Conservation (phyloP, 2,888 invertebrate species). For the Lydus trimaculatus region DNA sequence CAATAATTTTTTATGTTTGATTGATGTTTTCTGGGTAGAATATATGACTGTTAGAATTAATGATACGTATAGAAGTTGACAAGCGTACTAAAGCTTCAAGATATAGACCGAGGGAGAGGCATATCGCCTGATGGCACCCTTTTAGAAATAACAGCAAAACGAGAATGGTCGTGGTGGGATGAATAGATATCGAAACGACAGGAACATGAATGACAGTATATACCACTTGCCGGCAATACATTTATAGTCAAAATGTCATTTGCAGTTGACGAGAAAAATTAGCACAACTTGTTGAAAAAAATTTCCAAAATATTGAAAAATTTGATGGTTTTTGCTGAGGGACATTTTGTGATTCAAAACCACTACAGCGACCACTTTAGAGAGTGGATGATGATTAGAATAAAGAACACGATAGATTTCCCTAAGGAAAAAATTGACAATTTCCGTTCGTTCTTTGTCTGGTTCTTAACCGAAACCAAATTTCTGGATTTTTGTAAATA, state of each 20-base stretch:
- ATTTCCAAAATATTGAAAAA: not conserved
- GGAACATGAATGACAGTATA: constrained; percentile 25
- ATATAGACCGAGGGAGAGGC: constrained; percentile 24
- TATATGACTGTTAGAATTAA: constrained; percentile 23
- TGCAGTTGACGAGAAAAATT: constrained; percentile 18
- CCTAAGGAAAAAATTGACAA: constrained; percentile 7
- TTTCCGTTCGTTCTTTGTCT: not conserved
- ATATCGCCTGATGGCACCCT: constrained; percentile 32
- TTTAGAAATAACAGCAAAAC: constrained; percentile 16
- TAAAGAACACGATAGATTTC: constrained; percentile 14
- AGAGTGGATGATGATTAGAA: not conserved
- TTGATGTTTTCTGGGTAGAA: constrained; percentile 16
- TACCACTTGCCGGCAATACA: constrained; percentile 13
- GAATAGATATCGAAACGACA: constrained; percentile 22
- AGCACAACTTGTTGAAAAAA: not conserved
- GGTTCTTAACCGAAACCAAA: not conserved
- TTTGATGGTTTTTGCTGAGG: not conserved
- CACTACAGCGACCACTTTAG: not conserved
- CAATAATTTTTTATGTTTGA: constrained; percentile 19
- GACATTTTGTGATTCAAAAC: not conserved
- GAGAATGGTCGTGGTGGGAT: constrained; percentile 17
- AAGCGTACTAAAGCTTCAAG: constrained; percentile 19
- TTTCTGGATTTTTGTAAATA: not conserved
- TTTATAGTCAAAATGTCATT: constrained; percentile 28
- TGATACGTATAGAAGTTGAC: constrained; percentile 27